These are phyloP conservation scores for Lutjanus campechanus DNA, from an alignment of 2,797 vertebrate genomes.

Conservation along the genomic window DNA sequence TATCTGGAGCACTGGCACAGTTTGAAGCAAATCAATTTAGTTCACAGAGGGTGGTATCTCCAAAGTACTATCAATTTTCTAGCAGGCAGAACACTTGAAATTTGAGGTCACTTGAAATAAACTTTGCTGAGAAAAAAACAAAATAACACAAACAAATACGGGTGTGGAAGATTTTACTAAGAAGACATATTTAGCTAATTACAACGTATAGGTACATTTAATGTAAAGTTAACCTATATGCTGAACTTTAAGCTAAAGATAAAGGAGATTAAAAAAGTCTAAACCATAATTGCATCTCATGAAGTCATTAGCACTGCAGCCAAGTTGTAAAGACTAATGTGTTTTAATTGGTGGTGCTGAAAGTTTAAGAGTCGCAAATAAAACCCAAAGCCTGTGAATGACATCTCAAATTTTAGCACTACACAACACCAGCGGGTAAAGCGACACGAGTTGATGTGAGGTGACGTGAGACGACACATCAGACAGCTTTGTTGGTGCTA, in stretches of 20 bases:
- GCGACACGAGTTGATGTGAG: neutral
- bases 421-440: neutral
- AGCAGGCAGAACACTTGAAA: neutral
- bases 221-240: neutral
- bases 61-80: neutral
- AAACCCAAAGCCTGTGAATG: conserved; percentile 20
- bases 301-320: conserved; percentile 30
- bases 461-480: neutral
- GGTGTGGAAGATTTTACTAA: neutral
- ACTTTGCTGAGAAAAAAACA: neutral
- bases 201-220: neutral
- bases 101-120: neutral
- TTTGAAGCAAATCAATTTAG: neutral
- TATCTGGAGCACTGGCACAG: neutral
- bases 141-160: neutral
- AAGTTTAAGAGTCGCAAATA: conserved; percentile 20
- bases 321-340: conserved; percentile 47
- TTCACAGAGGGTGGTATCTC: neutral
- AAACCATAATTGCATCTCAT: conserved; percentile 49
- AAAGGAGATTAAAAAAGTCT: conserved; percentile 18
- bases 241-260: conserved; percentile 23
- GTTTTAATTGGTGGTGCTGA: conserved; percentile 33
- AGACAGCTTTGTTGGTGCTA: neutral
- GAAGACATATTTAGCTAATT: conserved; percentile 6
- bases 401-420: conserved; percentile 1